phyloP scores from a whole-genome alignment of 2,888 invertebrate species.

The Lochmaea crataegi region DNA sequence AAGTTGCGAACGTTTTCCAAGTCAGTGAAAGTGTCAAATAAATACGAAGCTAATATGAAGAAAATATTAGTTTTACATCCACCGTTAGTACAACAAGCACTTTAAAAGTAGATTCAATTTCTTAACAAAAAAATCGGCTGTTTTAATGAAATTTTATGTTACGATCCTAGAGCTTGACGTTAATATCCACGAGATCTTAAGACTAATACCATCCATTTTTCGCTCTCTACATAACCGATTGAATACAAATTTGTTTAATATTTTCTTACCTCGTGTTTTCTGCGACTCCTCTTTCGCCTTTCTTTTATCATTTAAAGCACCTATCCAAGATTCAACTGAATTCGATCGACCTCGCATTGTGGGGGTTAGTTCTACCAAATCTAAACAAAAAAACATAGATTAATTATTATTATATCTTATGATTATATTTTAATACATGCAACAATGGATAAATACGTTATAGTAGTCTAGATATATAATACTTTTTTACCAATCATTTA shows the following conservation, averaged over 20 bases:
- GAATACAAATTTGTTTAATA: background rate
- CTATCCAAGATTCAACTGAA: constrained; percentile 68
- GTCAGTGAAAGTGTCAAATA: too few species aligned
- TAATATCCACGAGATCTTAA: background rate
- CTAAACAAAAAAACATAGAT: constrained; percentile 42
- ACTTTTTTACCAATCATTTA: too few species aligned
- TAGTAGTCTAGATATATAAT: too few species aligned
- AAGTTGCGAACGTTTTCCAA: too few species aligned
- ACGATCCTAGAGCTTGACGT: background rate
- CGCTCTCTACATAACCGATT: background rate
- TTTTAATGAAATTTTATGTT: too few species aligned
- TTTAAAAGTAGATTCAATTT: background rate
- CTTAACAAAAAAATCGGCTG: too few species aligned
- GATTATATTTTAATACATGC: too few species aligned
- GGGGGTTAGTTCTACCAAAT: constrained; percentile 44
- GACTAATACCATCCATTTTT: constrained; percentile 1
- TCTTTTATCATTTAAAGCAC: constrained; percentile 48
- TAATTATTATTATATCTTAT: background rate
- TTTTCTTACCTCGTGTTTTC: constrained; percentile 40
- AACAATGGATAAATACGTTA: too few species aligned
- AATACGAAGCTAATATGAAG: background rate
- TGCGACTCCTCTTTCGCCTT: constrained; percentile 45
- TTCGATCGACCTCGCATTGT: constrained; percentile 68
- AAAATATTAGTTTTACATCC: background rate
- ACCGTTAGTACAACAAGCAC: background rate